Percentiles rank a stretch among this genome's conserved stretches.
Evolutionary conservation across 1,140 invertebrate species (phyloP).

Genomic region (Diorhabda elongata): DNA sequence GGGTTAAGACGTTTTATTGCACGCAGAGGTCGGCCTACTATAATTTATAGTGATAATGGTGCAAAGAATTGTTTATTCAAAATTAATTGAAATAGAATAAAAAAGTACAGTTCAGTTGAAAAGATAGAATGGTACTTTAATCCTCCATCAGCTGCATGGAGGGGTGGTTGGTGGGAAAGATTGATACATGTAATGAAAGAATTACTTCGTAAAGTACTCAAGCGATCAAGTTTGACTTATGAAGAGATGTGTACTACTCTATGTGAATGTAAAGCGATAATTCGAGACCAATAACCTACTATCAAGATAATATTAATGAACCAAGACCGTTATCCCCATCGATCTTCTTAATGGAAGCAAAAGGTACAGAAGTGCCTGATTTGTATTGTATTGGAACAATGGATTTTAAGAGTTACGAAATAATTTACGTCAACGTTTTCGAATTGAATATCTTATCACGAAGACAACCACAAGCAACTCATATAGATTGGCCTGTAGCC

Average conservation of each 20-base stretch:
- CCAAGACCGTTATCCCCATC: slow-evolving; percentile 36
- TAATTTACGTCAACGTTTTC: not conserved
- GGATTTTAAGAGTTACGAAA: not conserved
- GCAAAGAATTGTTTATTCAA: slow-evolving; percentile 27
- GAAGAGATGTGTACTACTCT: no score
- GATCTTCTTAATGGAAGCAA: slow-evolving; percentile 8
- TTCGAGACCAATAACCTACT: slow-evolving; percentile 30
- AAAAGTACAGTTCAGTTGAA: slow-evolving; percentile 20
- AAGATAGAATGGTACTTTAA: slow-evolving; percentile 44
- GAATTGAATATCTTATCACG: not conserved
- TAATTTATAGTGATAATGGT: slow-evolving; percentile 14
- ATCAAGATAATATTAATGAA: slow-evolving; percentile 32
- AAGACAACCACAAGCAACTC: not conserved
- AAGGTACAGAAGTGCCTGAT: slow-evolving; percentile 9
- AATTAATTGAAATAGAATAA: not conserved
- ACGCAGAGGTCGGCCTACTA: slow-evolving; percentile 24
- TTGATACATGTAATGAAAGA: no score
- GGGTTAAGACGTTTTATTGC: slow-evolving; percentile 40
- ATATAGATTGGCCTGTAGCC: slow-evolving; percentile 20
- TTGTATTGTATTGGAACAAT: not conserved
- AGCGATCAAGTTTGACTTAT: no score
- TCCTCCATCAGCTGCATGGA: slow-evolving; percentile 42
- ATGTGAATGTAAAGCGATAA: slow-evolving; percentile 25
- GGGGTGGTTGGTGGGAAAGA: slow-evolving; percentile 10
- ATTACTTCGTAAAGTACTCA: no score